Evolutionary conservation across 1,140 invertebrate species (phyloP), one percentile per base, ranked within the genome.

Genomic region (Ostrea denselamellosa): DNA sequence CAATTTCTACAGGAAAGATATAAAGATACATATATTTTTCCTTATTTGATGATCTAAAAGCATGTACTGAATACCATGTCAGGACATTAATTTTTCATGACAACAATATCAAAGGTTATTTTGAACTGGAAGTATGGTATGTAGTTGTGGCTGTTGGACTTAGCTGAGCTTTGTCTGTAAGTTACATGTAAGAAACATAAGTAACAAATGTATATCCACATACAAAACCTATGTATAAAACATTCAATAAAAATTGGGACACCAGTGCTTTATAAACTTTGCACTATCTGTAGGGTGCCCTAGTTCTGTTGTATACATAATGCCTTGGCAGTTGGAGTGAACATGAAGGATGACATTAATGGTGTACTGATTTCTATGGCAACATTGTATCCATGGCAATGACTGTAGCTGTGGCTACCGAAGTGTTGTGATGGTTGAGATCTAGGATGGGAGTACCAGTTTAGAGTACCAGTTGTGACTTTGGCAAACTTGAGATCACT

Each of bases 401-500:
- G 68, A 34, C 12, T 71, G 68, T 71, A 71, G 68, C 68, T 71
- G 28, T 71, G 68, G 68, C 28, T 25, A 71, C 28, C 17, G 12
- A 10, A 22, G 65, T 68, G 65, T 17, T 14, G 68, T n/a, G 56
- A n/a, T 62, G 68, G 68, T 25, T 71, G 68, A 71, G 68, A 71
- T 71, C 28, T 71, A 28, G 8, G 68, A 71, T 14, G 25, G 68
- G 25, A 71, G 68, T 71, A 71, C 68, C 68, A 71, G 56, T 62
- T 62, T 62, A 62, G 56, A 62, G 56, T 62, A 62, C 56, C 56
- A 62, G 56, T 71, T 34, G 68, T 71, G 28, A 71, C 68, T 71
- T 71, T 71, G 68, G 68, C 68, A 71, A 71, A 71, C 68, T 71
- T 71, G 68, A 71, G 68, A 71, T 71, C 68, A 71, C 68, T 71